Conservation (phyloP, 2,888 invertebrate genomes). For the Zhuqinia jingwanae region DNA sequence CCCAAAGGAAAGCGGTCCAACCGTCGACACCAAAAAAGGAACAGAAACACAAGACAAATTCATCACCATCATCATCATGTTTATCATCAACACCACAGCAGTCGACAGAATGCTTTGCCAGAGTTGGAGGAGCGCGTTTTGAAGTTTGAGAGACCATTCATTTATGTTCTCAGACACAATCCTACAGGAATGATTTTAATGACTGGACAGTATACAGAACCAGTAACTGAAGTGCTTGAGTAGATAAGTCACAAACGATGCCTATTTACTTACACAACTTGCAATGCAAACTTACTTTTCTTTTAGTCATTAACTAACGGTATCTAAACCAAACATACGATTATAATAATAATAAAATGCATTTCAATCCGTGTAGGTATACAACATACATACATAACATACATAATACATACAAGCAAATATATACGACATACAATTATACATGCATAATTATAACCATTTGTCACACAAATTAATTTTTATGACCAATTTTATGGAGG, state of each 20-base stretch:
- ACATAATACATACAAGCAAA: too few relatives aligned
- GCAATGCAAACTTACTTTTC: conserved; percentile 1
- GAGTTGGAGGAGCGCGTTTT: conserved; percentile 86
- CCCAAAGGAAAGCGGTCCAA: conserved; percentile 74
- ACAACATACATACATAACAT: too few relatives aligned
- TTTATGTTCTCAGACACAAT: conserved; percentile 94
- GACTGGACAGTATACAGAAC: conserved; percentile 79
- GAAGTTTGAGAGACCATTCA: conserved; percentile 92
- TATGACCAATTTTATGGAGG: neutral
- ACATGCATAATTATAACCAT: neutral
- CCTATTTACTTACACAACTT: neutral
- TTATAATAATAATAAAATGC: conserved; percentile 23
- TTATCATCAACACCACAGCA: too few relatives aligned
- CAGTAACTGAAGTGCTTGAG: conserved; percentile 74
- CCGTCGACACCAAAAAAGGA: conserved; percentile 34
- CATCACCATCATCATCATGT: too few relatives aligned
- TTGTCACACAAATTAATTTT: too few relatives aligned
- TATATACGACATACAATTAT: neutral
- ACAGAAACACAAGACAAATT: conserved; percentile 15
- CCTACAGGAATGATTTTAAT: conserved; percentile 92
- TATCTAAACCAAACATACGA: conserved; percentile 3
- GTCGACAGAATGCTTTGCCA: conserved; percentile 54
- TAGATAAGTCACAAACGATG: neutral
- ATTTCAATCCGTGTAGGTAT: neutral
- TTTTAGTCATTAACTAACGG: conserved; percentile 29